phyloP scores from a whole-genome alignment of 2,888 invertebrate genomes.

The Noctua pronuba region DNA sequence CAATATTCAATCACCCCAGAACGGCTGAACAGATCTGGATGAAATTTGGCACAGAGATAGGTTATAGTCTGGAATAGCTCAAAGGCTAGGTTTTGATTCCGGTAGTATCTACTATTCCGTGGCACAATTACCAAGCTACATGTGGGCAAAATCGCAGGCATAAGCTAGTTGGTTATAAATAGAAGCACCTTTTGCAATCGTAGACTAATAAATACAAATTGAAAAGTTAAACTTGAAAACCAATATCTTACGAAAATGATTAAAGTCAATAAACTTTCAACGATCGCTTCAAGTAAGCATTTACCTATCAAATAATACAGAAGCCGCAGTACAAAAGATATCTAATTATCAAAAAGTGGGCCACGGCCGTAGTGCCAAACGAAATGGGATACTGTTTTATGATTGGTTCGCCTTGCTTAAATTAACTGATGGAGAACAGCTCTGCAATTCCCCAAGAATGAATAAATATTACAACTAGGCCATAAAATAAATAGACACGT shows the following conservation, averaged over 20 bases:
- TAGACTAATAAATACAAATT: background rate
- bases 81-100: too few relatives aligned
- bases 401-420: conserved; percentile 22
- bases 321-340: conserved; percentile 27
- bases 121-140: too few relatives aligned
- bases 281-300: conserved; percentile 23
- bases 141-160: too few relatives aligned
- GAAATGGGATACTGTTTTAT: conserved; percentile 28
- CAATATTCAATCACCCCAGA: too few relatives aligned
- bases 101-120: too few relatives aligned
- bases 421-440: conserved; percentile 13
- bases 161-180: background rate
- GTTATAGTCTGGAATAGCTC: too few relatives aligned
- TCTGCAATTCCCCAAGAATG: conserved; percentile 45
- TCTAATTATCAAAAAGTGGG: conserved; percentile 36
- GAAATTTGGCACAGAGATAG: too few relatives aligned
- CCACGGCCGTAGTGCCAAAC: conserved; percentile 34
- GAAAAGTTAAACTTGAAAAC: conserved; percentile 14
- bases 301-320: conserved; percentile 18
- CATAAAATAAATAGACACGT: conserved; percentile 64
- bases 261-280: background rate
- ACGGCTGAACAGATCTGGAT: too few relatives aligned
- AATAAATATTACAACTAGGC: conserved; percentile 63
- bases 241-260: conserved; percentile 13
- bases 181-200: background rate